Evolutionary conservation across 2,888 invertebrate genomes (phyloP), one percentile per base, ranked within the genome.

Genomic region (Drosophila cognata): DNA sequence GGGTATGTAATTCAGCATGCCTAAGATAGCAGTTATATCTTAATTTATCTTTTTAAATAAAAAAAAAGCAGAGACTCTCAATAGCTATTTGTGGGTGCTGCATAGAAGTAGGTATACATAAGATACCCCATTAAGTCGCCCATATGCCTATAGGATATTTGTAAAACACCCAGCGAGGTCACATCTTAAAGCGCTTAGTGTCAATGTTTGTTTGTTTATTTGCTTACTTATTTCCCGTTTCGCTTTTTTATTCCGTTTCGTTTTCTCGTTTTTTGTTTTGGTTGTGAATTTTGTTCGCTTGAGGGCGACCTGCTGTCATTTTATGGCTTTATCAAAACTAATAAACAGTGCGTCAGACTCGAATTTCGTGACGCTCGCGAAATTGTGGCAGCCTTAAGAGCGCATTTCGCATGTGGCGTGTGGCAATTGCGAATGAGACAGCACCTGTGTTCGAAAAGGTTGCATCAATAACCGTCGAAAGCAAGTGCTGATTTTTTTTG

Each of bases 321-420:
- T 74, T 57, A 87, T 79, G 82, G 87, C 85, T 89, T 84, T 81
- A 87, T 87, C 81, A 82, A 77, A 84, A 87, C 79, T 81, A 73
- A 86, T 86, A 83, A 83, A 86, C 69, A 82, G 67, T 69, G 77
- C 55, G 66, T 29, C 58, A 51, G 59, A 51, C 57, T 65, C 13
- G 46, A 13, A 11, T 21, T 21, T 21, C 46, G 46, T 16, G 25
- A 16, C 2, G 1, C 25, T 46, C 46, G 16, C 8, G 0, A 46
- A 25, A 25, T 35, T n/a, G 36, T 41, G 58, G 7, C 31, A 11
- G 25, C 38, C 25, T 38, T 38, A 56, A 56, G 56, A n/a, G 36
- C 28, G 13, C 13, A 8, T 5, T 28, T 29, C 33, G 56, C 33
- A 55, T 38, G 55, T 41, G 55, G 48, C 53, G 29, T 21, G 33